Evolutionary conservation across 2,113 vertebrate genomes (phyloP).

Genomic region (Corydoras maculifer): DNA sequence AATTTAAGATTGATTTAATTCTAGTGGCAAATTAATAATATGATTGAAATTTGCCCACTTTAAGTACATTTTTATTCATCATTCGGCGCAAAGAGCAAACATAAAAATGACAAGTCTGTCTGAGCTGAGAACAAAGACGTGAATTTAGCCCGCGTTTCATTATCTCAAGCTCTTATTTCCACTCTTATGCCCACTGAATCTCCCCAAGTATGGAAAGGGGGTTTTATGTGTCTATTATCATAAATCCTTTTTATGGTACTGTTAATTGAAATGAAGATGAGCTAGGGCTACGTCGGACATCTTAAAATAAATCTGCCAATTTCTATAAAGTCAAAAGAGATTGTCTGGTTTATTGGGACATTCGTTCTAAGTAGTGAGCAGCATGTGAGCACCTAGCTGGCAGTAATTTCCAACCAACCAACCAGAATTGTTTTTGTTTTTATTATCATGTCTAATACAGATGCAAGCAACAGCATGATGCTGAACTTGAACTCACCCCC

Average conservation of each 20-base stretch:
- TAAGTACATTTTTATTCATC: neutral
- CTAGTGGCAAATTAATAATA: too few relatives aligned
- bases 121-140: neutral
- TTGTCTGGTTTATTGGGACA: neutral
- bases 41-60: too few relatives aligned
- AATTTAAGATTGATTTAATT: neutral
- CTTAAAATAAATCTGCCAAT: neutral
- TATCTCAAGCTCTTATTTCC: neutral
- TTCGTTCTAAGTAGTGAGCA: neutral
- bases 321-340: neutral
- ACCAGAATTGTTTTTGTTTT: too few relatives aligned
- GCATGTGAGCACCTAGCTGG: neutral
- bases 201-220: neutral
- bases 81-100: neutral
- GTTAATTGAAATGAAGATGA: conserved; percentile 2
- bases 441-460: too few relatives aligned
- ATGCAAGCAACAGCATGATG: too few relatives aligned
- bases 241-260: conserved; percentile 1
- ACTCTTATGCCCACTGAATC: neutral
- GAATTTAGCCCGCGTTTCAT: neutral
- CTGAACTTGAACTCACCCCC: conserved; percentile 73
- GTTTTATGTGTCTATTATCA: conserved; percentile 2
- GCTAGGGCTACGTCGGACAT: neutral
- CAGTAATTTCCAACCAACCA: neutral
- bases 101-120: neutral